phyloP scores from a whole-genome alignment of 2,888 invertebrate species.

The Eutolmus rufibarbis region DNA sequence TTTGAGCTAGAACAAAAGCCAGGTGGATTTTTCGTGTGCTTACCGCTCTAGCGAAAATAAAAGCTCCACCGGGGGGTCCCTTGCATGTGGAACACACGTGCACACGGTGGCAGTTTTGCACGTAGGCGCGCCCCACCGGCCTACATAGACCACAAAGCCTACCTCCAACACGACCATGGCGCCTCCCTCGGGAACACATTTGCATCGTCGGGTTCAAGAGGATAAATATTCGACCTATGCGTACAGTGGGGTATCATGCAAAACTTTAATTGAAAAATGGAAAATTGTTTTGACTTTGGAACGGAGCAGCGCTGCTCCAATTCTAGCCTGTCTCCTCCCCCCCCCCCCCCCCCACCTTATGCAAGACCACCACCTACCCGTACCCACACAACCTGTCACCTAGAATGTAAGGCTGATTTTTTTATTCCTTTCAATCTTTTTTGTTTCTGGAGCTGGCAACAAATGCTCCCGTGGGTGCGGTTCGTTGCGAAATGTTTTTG shows the following conservation, averaged over 20 bases:
- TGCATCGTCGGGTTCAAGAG: conserved; percentile 25
- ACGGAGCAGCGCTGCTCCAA: background rate
- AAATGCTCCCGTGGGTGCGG: conserved; percentile 14
- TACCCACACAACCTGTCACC: conserved; percentile 3
- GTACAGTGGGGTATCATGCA: conserved; percentile 20
- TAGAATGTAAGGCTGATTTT: background rate
- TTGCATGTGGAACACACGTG: background rate
- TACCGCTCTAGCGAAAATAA: conserved; percentile 18
- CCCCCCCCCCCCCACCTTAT: background rate
- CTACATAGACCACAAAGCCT: background rate
- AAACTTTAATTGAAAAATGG: conserved; percentile 40
- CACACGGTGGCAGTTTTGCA: background rate
- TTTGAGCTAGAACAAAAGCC: conserved; percentile 1
- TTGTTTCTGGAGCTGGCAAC: background rate
- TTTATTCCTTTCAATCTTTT: background rate
- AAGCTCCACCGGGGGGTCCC: background rate
- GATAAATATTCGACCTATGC: conserved; percentile 33
- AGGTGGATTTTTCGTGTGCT: conserved; percentile 22
- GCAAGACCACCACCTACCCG: background rate
- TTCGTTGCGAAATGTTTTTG: background rate
- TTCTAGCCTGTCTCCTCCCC: background rate
- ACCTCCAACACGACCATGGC: background rate
- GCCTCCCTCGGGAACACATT: background rate
- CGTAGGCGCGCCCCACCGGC: background rate
- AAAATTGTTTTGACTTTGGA: conserved; percentile 35